Evolutionary conservation across 1,140 invertebrate species (phyloP).

Genomic region (Euborellia annulipes): DNA sequence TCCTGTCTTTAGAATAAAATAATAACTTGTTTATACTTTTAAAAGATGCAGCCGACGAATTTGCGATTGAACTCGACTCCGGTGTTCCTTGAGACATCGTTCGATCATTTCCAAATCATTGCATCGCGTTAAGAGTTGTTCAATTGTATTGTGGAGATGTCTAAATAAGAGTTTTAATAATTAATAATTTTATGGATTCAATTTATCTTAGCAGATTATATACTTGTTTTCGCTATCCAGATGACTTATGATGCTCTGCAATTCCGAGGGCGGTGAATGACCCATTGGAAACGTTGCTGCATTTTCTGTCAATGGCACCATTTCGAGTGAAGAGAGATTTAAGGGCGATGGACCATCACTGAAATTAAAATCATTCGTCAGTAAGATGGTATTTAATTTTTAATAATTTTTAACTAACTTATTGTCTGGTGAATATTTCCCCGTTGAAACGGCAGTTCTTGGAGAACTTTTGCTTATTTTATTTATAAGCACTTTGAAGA

Average conservation of each 20-base stretch:
- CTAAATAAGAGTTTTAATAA: conserved; percentile 11
- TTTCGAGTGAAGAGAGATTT: not conserved
- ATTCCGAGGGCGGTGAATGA: conserved; percentile 20
- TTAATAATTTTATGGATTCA: not conserved
- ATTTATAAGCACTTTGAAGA: conserved; percentile 31
- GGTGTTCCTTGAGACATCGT: conserved; percentile 32
- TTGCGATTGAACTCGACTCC: conserved; percentile 34
- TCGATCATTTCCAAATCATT: conserved; percentile 28
- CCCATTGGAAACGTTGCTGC: conserved; percentile 21
- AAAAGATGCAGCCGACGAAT: conserved; percentile 39
- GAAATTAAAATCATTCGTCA: not conserved
- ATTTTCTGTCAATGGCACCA: conserved; percentile 1
- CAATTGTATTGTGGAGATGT: conserved; percentile 22
- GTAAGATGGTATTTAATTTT: not conserved
- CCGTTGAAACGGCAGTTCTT: conserved; percentile 15
- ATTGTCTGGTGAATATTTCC: conserved; percentile 15
- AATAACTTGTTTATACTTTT: conserved; percentile 26
- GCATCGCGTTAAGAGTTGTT: conserved; percentile 21
- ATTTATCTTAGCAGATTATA: conserved; percentile 1
- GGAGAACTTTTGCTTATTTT: conserved; percentile 20
- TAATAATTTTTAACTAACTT: conserved; percentile 12
- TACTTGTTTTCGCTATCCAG: conserved; percentile 42
- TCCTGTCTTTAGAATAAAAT: not conserved
- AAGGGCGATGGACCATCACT: not conserved
- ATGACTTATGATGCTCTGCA: conserved; percentile 41